Conservation (phyloP, 2,113 vertebrate genomes). For the Nettapus auritus region DNA sequence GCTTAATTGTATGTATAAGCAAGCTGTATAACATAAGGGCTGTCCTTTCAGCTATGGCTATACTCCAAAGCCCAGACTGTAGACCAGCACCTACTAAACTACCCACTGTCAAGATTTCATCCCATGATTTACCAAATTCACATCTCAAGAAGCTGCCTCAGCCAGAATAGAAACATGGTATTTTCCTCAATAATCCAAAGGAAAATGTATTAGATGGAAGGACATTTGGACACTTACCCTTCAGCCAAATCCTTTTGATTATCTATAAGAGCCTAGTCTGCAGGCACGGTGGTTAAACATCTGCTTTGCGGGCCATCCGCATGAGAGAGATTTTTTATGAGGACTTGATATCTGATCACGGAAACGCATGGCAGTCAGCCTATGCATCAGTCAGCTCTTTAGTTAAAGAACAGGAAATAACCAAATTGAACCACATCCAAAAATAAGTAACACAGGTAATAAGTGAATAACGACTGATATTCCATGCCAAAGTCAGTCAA, state of each 20-base stretch:
- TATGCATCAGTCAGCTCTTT: background rate
- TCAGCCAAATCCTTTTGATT: background rate
- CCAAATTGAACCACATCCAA: background rate
- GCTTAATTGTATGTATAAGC: background rate
- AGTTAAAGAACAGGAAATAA: conserved; percentile 33
- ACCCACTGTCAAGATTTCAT: background rate
- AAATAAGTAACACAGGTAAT: background rate
- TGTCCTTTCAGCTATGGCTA: background rate
- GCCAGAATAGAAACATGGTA: background rate
- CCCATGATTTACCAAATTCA: background rate
- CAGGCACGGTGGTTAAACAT: background rate
- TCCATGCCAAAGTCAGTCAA: background rate
- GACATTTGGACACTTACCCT: background rate
- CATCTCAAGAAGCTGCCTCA: background rate
- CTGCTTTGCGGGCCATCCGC: background rate
- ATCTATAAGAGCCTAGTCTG: background rate
- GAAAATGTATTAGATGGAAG: background rate
- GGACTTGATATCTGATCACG: background rate
- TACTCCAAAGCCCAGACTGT: background rate
- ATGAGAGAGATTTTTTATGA: background rate
- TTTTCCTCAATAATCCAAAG: background rate
- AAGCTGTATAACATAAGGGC: background rate
- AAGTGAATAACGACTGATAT: background rate
- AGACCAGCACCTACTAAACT: background rate
- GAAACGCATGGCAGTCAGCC: background rate